Conservation (phyloP, 2,888 invertebrate species). For the Coelopa pilipes region DNA sequence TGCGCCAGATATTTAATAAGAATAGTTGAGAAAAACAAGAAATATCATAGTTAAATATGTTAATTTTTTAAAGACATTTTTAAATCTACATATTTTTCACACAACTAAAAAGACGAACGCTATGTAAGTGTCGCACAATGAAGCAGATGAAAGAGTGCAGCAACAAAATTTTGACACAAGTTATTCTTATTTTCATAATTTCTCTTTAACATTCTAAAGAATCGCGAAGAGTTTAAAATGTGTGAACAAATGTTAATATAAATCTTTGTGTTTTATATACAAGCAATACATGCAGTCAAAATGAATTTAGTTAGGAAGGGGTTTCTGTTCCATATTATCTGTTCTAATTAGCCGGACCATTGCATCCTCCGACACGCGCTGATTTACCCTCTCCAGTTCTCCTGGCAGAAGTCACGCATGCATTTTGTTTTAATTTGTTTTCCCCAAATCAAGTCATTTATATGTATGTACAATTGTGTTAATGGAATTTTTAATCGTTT, state of each 20-base stretch:
- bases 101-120: not conserved
- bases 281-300: not conserved
- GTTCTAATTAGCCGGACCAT: slow-evolving; percentile 4
- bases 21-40: not conserved
- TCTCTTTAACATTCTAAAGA: not conserved
- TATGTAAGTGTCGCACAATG: slow-evolving; percentile 13
- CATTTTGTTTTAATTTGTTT: slow-evolving; percentile 25
- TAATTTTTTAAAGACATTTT: not conserved
- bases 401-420: slow-evolving; percentile 30
- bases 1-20: slow-evolving; percentile 30
- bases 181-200: slow-evolving; percentile 12
- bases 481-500: not conserved
- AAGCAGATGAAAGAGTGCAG: slow-evolving; percentile 16
- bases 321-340: not conserved
- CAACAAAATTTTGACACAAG: slow-evolving; percentile 32
- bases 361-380: slow-evolving; percentile 4
- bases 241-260: slow-evolving; percentile 14
- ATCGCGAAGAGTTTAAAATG: not conserved
- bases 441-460: not conserved
- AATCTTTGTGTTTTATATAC: not conserved
- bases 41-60: slow-evolving; percentile 9
- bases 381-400: not conserved
- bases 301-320: not conserved
- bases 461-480: not conserved
- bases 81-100: not conserved